Conservation (phyloP, 2,113 vertebrate genomes). For the Heterocephalus glaber region DNA sequence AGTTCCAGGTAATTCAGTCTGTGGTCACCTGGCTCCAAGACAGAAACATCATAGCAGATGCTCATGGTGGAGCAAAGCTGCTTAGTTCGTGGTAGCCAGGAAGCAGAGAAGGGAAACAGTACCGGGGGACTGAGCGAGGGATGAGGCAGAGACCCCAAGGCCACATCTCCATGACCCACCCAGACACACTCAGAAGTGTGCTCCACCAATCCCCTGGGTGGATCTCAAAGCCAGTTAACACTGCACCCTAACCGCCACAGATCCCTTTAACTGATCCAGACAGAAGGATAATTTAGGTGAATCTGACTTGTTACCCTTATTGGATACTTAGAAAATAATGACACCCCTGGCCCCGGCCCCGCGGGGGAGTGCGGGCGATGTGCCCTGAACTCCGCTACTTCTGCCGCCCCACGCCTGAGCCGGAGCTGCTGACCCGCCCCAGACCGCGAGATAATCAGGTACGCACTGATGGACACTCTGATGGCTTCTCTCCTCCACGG, state of each 20-base stretch:
- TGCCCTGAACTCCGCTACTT: too few species aligned
- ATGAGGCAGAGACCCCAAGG: neutral
- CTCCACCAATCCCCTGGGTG: neutral
- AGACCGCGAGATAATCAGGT: too few species aligned
- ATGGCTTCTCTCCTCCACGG: too few species aligned
- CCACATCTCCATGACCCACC: neutral
- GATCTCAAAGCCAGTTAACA: neutral
- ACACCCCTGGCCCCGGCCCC: too few species aligned
- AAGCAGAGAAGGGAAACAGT: neutral
- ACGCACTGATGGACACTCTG: too few species aligned
- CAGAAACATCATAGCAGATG: neutral
- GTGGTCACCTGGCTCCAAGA: neutral
- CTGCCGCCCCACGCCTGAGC: too few species aligned
- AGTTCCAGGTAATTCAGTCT: neutral
- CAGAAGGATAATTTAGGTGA: neutral
- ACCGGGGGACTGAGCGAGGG: neutral
- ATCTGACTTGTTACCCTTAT: constrained; percentile 49
- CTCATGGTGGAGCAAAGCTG: neutral
- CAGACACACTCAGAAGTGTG: neutral
- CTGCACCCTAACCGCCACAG: neutral
- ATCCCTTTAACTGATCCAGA: constrained; percentile 18
- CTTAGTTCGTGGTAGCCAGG: neutral
- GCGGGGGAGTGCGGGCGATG: too few species aligned
- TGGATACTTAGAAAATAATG: constrained; percentile 26
- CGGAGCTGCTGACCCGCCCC: too few species aligned